phyloP scores from a whole-genome alignment of 2,888 invertebrate genomes.

The Drosophila longiperda region DNA sequence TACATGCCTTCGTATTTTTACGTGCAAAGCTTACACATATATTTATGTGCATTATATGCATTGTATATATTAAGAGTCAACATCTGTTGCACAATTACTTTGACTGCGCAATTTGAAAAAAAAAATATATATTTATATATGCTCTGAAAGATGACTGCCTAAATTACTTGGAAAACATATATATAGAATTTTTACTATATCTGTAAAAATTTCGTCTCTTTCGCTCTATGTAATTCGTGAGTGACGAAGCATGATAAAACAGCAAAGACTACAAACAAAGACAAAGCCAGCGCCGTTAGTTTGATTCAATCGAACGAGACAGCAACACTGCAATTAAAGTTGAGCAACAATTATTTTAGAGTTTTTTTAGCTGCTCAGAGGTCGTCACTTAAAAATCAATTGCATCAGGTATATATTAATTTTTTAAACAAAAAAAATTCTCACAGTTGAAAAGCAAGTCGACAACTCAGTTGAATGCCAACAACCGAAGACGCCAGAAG shows the following conservation, averaged over 20 bases:
- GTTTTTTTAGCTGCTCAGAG: slow-evolving; percentile 15
- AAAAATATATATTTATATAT: background rate
- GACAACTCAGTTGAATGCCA: slow-evolving; percentile 51
- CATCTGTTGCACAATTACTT: background rate
- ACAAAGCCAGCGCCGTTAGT: slow-evolving; percentile 13
- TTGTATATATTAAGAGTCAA: background rate
- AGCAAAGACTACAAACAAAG: background rate
- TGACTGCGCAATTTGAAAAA: background rate
- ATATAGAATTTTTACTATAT: background rate
- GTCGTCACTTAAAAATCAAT: slow-evolving; percentile 33
- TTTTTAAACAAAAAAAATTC: slow-evolving; percentile 14
- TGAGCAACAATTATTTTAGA: slow-evolving; percentile 23
- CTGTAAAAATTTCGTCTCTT: background rate
- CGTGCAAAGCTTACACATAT: background rate
- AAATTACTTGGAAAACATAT: too few relatives aligned
- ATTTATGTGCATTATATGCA: background rate
- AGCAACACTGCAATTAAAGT: slow-evolving; percentile 31
- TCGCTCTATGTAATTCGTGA: background rate
- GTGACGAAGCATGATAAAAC: slow-evolving; percentile 7
- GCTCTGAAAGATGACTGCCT: background rate
- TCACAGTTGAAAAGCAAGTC: slow-evolving; percentile 16
- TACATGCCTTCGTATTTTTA: background rate
- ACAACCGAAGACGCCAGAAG: slow-evolving; percentile 39
- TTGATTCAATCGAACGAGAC: slow-evolving; percentile 7
- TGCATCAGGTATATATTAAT: slow-evolving; percentile 1